A percentile compares a stretch with the other conserved stretches of the same genome.
Conservation (phyloP, 1,140 invertebrate species). For the Caenorhabditis inopinata region DNA sequence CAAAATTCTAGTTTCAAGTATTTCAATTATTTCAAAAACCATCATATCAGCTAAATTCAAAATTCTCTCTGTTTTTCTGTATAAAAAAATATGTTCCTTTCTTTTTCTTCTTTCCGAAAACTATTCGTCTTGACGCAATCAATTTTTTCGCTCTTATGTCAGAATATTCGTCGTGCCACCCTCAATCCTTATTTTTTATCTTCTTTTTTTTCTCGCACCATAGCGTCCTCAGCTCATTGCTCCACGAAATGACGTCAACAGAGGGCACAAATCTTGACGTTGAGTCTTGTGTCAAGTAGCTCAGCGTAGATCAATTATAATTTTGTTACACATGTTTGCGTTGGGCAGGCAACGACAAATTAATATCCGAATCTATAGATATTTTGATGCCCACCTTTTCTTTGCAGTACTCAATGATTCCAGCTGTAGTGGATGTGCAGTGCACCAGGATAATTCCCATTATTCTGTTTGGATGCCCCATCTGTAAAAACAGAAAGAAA, state of each 20-base stretch:
- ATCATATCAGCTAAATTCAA: too few relatives aligned
- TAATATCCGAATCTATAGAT: background rate
- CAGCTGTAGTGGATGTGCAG: conserved; percentile 82
- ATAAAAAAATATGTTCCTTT: too few relatives aligned
- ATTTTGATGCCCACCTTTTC: conserved; percentile 72
- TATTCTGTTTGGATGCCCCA: conserved; percentile 76
- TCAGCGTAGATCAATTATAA: conserved; percentile 26
- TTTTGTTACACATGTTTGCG: background rate
- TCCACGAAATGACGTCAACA: conserved; percentile 34
- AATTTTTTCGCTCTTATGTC: background rate
- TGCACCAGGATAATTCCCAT: conserved; percentile 78
- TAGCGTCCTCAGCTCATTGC: background rate
- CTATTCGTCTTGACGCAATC: conserved; percentile 9
- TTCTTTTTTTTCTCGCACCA: background rate
- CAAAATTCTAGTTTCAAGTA: too few relatives aligned
- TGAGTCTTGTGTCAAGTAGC: background rate
- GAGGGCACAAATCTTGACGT: background rate
- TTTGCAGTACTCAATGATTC: conserved; percentile 82
- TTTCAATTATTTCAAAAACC: too few relatives aligned
- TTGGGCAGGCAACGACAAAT: background rate
- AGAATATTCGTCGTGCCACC: background rate
- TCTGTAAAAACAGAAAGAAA: conserved; percentile 64
- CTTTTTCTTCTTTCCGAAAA: background rate
- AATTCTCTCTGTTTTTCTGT: too few relatives aligned
- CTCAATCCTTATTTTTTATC: background rate